Evolutionary conservation across 1,140 invertebrate species (phyloP), one percentile per base, ranked within the genome.

Genomic region (Drosophila tristis): DNA sequence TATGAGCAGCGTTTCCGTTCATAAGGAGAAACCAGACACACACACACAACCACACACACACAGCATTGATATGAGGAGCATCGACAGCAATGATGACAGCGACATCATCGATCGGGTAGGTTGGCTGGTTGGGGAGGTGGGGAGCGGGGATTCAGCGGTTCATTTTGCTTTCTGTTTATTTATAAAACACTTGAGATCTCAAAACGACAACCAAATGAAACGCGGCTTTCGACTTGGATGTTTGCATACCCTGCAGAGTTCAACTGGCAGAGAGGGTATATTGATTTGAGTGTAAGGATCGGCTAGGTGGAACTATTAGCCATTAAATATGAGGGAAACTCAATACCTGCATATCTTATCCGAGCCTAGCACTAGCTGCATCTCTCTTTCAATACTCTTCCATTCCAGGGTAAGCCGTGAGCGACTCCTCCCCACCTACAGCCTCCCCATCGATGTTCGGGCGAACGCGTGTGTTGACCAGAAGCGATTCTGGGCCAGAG

Each of bases 101-200:
- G 39, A 53, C 62, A 63, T 63, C 68, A 72, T 16, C 58, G 48
- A 35, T 11, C 31, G 7, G 11, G 13, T 3, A 3, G 43, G 49
- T 53, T 57, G 61, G 72, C 0, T 0, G 9, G 13, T 20, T 20
- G 20, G 9, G 50, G 42, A 47, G 31, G 48, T 50, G 60, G 65
- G 72, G 31, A 54, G 59, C 2, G 23, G 23, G 23, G 16, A 56
- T 31, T 26, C 31, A 70, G 49, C 66, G 66, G 68, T 42, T 58
- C 48, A 35, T 54, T 44, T 26, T 70, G 65, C 53, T 66, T 50
- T 58, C 43, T 87, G 63, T 87, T 87, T 87, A 87, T 87, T 87
- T 87, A 82, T 87, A 87, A 87, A 89, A 79, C 79, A 87, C 82
- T 87, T 87, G 82, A 87, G 73, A 76, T 82, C 63, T 68, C 66